phyloP scores from a whole-genome alignment of 92 coral and sea anemone species.

The Chrysogorgia sp. region DNA sequence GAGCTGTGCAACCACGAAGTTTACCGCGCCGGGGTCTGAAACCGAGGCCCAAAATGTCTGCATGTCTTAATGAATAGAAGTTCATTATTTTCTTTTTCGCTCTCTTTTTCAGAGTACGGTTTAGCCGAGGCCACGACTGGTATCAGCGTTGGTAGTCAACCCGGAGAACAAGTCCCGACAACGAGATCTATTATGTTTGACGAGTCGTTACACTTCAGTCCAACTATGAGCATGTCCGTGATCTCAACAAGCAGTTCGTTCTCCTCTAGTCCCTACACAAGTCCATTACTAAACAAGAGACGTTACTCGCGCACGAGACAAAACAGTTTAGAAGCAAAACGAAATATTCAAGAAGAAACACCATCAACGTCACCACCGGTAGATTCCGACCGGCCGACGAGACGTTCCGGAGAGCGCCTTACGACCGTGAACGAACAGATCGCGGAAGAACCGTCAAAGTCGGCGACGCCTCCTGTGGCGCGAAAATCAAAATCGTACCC shows the following conservation, averaged over 20 bases:
- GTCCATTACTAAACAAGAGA: conserved; percentile 30
- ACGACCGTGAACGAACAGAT: neutral
- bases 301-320: conserved; percentile 17
- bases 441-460: neutral
- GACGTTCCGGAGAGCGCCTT: conserved; percentile 7
- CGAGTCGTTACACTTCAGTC: conserved; percentile 32
- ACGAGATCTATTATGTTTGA: conserved; percentile 64
- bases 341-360: neutral
- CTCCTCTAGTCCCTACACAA: conserved; percentile 21
- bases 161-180: conserved; percentile 81
- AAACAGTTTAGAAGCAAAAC: conserved; percentile 2
- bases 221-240: conserved; percentile 33
- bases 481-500: conserved; percentile 20
- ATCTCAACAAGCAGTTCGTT: neutral
- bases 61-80: too few relatives aligned
- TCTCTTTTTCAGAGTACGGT: conserved; percentile 99
- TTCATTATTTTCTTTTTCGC: neutral
- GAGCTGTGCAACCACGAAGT: too few relatives aligned
- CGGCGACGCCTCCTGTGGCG: neutral
- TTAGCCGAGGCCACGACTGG: conserved; percentile 98
- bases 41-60: too few relatives aligned
- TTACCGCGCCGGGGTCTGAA: too few relatives aligned
- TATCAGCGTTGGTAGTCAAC: conserved; percentile 97
- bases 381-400: conserved; percentile 10
- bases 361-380: neutral